phyloP scores from a whole-genome alignment of 2,888 invertebrate species.

The Netelia melanura region DNA sequence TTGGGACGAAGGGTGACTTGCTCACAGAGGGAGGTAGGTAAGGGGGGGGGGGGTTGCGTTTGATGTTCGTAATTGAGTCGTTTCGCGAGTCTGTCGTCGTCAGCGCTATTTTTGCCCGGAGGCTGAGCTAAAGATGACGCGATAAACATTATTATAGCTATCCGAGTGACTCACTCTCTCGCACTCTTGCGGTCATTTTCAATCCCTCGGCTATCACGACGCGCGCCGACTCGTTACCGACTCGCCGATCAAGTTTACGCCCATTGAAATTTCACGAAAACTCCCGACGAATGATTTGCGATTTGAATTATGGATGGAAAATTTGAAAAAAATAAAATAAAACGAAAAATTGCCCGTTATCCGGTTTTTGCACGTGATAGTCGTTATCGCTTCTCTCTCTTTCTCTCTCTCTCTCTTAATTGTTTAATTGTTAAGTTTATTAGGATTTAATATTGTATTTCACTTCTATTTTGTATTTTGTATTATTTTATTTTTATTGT shows the following conservation, averaged over 20 bases:
- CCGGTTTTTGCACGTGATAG: too few species aligned
- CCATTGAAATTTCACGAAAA: too few species aligned
- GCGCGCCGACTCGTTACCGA: too few species aligned
- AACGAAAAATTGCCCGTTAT: too few species aligned
- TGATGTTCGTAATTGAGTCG: constrained; percentile 80
- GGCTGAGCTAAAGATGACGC: constrained; percentile 63
- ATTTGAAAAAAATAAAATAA: too few species aligned
- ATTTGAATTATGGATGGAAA: too few species aligned
- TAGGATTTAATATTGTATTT: too few species aligned
- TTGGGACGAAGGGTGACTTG: not conserved
- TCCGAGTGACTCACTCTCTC: not conserved
- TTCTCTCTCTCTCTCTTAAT: not conserved
- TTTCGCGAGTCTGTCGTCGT: constrained; percentile 67
- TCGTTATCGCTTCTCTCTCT: not conserved
- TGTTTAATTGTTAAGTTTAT: too few species aligned
- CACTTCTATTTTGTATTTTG: too few species aligned
- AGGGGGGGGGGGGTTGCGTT: constrained; percentile 70
- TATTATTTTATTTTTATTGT: too few species aligned
- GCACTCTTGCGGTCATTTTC: not conserved
- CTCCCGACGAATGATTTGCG: too few species aligned
- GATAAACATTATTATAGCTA: constrained; percentile 33
- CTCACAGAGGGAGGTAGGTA: not conserved
- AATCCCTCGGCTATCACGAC: not conserved
- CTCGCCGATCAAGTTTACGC: too few species aligned
- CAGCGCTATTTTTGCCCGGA: constrained; percentile 65